Percentiles rank a stretch among this genome's conserved stretches.
Evolutionary conservation across 2,797 vertebrate species (phyloP).

Genomic region (Phalanger gymnotis): DNA sequence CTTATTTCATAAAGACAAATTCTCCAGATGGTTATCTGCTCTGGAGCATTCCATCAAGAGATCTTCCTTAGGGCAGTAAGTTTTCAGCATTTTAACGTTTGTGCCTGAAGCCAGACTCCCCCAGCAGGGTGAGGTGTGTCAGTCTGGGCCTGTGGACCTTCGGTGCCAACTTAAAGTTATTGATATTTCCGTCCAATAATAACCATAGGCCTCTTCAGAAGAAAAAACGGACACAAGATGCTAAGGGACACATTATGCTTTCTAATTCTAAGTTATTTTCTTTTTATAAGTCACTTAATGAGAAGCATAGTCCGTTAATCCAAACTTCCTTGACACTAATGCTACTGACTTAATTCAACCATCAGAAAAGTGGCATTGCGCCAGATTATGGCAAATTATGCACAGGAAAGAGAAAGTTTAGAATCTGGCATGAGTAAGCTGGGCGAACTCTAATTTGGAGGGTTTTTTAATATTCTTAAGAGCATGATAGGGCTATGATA

Average conservation of each 20-base stretch:
- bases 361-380: not conserved
- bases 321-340: not conserved
- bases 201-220: not conserved
- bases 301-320: not conserved
- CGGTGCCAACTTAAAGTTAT: not conserved
- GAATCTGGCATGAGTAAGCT: not conserved
- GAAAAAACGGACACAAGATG: not conserved
- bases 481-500: not conserved
- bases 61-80: not conserved
- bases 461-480: not conserved
- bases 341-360: not conserved
- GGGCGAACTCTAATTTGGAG: not conserved
- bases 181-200: not conserved
- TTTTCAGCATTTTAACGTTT: not conserved
- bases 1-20: not conserved
- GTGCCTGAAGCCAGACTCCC: not conserved
- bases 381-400: not conserved
- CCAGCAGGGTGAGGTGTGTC: not conserved
- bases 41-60: not conserved
- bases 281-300: not conserved
- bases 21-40: not conserved
- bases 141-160: not conserved
- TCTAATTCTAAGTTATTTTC: not conserved
- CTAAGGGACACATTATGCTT: not conserved
- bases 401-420: not conserved